Percentiles rank a stretch among this genome's conserved stretches.
Conservation (phyloP, 2,113 vertebrate genomes). For the Glaucomys volans region DNA sequence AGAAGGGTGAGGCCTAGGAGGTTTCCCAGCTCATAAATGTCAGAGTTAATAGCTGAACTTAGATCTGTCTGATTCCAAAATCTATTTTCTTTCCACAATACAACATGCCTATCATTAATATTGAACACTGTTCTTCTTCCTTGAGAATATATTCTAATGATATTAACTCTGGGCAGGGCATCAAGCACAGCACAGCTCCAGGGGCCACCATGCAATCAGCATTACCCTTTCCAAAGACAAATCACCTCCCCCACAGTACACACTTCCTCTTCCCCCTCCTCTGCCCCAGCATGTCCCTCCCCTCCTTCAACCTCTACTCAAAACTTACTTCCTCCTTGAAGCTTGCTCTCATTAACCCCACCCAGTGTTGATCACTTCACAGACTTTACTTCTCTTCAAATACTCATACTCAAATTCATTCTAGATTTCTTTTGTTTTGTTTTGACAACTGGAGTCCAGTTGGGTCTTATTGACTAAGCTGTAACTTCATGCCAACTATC, state of each 20-base stretch:
- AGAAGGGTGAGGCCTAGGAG: constrained; percentile 50
- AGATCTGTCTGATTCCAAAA: neutral
- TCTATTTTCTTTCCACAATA: neutral
- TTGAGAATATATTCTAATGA: neutral
- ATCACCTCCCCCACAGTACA: constrained; percentile 54
- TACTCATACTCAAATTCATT: neutral
- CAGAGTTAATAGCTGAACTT: constrained; percentile 49
- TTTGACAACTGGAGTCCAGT: neutral
- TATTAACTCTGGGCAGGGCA: neutral
- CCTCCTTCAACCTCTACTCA: constrained; percentile 70
- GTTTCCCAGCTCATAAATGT: neutral
- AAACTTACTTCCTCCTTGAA: constrained; percentile 78
- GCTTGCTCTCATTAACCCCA: constrained; percentile 77
- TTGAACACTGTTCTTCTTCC: neutral
- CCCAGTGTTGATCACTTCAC: constrained; percentile 69
- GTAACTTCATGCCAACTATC: neutral
- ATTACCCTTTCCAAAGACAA: constrained; percentile 37
- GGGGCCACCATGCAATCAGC: neutral
- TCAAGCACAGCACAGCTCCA: neutral
- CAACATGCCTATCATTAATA: neutral
- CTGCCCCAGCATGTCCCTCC: constrained; percentile 57
- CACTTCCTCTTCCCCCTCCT: constrained; percentile 78
- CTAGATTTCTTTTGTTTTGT: neutral
- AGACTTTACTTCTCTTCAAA: constrained; percentile 53
- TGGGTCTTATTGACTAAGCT: neutral